Conservation (phyloP, 2,797 vertebrate species). For the Sebastes elongatus region DNA sequence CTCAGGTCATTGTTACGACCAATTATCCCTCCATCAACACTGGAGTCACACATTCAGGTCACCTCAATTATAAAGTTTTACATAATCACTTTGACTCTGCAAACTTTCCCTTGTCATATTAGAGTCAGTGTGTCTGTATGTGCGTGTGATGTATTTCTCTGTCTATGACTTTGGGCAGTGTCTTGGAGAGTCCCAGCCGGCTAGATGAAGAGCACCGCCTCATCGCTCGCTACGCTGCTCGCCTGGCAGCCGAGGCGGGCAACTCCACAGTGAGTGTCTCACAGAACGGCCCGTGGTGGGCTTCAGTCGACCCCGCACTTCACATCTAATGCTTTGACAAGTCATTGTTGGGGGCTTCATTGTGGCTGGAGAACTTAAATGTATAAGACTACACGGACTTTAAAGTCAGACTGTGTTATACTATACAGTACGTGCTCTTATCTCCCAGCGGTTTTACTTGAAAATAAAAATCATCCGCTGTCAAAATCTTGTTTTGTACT, state of each 20-base stretch:
- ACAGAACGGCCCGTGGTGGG: neutral
- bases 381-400: neutral
- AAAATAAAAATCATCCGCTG: neutral
- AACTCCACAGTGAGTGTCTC: slow-evolving; percentile 88
- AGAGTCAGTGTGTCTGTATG: slow-evolving; percentile 9
- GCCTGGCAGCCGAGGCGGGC: slow-evolving; percentile 94
- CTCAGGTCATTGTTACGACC: slow-evolving; percentile 30
- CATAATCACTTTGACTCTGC: neutral
- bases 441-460: neutral
- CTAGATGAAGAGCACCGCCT: slow-evolving; percentile 96
- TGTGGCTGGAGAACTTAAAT: neutral
- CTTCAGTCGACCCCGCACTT: slow-evolving; percentile 33
- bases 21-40: slow-evolving; percentile 32
- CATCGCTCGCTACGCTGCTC: slow-evolving; percentile 95
- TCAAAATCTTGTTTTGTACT: neutral
- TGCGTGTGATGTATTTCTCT: slow-evolving; percentile 51
- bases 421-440: neutral
- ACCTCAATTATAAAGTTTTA: slow-evolving; percentile 15
- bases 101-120: slow-evolving; percentile 12
- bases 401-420: neutral
- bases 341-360: neutral
- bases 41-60: slow-evolving; percentile 32
- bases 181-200: slow-evolving; percentile 93
- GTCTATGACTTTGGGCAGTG: slow-evolving; percentile 77
- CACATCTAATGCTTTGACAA: slow-evolving; percentile 25